Conservation (phyloP, 2,888 invertebrate species). For the Spodoptera littoralis region DNA sequence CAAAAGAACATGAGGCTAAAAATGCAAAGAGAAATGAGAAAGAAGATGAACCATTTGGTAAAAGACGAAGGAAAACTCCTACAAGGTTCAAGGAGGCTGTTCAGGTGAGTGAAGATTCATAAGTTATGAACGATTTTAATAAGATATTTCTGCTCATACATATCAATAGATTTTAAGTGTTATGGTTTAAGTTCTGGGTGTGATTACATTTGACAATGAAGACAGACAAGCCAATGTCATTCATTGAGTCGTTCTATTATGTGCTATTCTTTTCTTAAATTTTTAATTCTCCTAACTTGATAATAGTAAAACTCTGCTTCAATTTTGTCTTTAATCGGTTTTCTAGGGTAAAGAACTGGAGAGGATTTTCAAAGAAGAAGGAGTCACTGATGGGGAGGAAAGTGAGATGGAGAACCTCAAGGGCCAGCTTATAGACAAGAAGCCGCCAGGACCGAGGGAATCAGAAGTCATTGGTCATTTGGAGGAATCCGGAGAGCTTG, state of each 20-base stretch:
- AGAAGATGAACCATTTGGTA: constrained; percentile 87
- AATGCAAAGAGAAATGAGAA: constrained; percentile 52
- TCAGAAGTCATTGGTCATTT: constrained; percentile 91
- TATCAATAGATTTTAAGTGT: too few relatives aligned
- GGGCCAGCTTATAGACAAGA: constrained; percentile 38
- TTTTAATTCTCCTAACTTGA: too few relatives aligned
- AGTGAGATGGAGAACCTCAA: constrained; percentile 77
- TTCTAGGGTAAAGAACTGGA: constrained; percentile 92
- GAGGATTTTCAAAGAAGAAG: constrained; percentile 92
- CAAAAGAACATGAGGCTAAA: constrained; percentile 61
- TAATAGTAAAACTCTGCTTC: too few relatives aligned
- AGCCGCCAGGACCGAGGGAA: constrained; percentile 65
- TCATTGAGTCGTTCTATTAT: too few relatives aligned
- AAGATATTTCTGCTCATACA: too few relatives aligned
- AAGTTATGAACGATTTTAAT: too few relatives aligned
- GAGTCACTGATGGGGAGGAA: constrained; percentile 90
- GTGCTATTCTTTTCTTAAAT: too few relatives aligned
- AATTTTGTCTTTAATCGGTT: too few relatives aligned
- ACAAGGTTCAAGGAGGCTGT: constrained; percentile 89
- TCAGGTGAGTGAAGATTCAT: constrained; percentile 78
- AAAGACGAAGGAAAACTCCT: constrained; percentile 91
- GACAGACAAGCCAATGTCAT: too few relatives aligned
- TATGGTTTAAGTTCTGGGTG: too few relatives aligned
- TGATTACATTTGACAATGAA: too few relatives aligned
- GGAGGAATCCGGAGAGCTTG: constrained; percentile 90